These are phyloP conservation scores for Hormiphora californensis DNA, from an alignment of 37 sponge, comb jelly and placozoan species.

Conservation along the genomic window DNA sequence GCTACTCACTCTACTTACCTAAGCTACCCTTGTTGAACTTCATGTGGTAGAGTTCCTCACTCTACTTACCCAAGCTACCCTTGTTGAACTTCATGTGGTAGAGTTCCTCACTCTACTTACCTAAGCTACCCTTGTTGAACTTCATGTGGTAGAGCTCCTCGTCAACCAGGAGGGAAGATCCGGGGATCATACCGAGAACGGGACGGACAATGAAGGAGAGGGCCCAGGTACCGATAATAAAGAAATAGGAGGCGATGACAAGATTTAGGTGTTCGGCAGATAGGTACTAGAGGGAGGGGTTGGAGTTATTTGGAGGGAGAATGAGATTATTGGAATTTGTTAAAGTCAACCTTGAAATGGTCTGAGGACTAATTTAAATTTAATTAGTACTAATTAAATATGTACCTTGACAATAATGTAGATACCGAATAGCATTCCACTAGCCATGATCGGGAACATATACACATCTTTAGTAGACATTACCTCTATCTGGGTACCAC, in stretches of 20 bases:
- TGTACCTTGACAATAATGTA: slow-evolving; percentile 90
- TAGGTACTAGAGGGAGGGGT: slow-evolving; percentile 8
- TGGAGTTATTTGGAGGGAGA: not conserved
- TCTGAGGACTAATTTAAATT: not conserved
- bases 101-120: slow-evolving; percentile 10
- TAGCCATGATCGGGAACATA: slow-evolving; percentile 93
- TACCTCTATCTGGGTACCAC: slow-evolving; percentile 57
- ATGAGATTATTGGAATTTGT: not conserved
- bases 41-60: no score
- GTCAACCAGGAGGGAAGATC: not conserved
- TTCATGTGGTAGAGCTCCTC: not conserved
- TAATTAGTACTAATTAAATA: not conserved
- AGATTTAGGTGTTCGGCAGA: slow-evolving; percentile 37
- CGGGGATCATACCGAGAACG: not conserved
- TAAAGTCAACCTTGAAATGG: not conserved
- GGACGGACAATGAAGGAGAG: not conserved
- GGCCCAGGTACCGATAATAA: slow-evolving; percentile 2
- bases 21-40: no score
- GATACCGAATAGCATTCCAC: slow-evolving; percentile 80
- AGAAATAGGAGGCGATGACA: slow-evolving; percentile 45
- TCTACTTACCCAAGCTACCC: not conserved
- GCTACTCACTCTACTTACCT: no score
- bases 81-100: slow-evolving; percentile 44
- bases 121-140: slow-evolving; percentile 1
- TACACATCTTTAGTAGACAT: slow-evolving; percentile 80